phyloP scores from a whole-genome alignment of 2,797 vertebrate genomes.

The Passerculus sandwichensis region DNA sequence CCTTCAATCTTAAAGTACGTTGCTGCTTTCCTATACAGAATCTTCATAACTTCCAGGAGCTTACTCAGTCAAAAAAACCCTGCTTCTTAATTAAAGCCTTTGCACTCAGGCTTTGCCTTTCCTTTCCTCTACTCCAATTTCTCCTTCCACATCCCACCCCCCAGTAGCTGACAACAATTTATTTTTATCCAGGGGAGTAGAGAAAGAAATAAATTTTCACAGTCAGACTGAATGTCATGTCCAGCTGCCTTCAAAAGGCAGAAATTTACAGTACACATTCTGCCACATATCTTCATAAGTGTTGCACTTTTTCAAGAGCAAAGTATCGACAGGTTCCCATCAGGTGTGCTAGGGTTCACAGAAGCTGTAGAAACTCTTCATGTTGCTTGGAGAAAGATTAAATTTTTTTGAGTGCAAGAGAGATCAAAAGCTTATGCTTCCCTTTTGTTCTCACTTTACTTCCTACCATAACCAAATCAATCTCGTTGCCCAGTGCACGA shows the following conservation, averaged over 20 bases:
- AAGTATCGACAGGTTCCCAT: background rate
- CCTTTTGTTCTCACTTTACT: background rate
- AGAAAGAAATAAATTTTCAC: conserved; percentile 5
- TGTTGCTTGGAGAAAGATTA: background rate
- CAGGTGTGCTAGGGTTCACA: background rate
- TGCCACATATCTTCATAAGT: background rate
- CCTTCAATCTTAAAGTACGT: background rate
- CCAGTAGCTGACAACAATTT: background rate
- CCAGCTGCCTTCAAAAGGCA: background rate
- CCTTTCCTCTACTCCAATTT: background rate
- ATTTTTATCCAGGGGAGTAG: background rate
- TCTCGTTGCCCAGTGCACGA: background rate
- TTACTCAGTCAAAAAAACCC: background rate
- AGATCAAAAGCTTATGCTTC: background rate
- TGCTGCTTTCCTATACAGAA: background rate
- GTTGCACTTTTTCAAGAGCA: background rate
- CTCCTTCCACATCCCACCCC: background rate
- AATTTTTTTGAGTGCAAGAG: background rate
- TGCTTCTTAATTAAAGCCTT: background rate
- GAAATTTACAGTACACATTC: background rate
- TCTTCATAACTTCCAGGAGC: background rate
- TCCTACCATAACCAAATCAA: background rate
- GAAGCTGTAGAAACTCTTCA: background rate
- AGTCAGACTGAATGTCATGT: background rate
- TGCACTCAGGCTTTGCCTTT: background rate